Conservation (phyloP, 1,140 invertebrate species). For the Branchinecta lynchi region DNA sequence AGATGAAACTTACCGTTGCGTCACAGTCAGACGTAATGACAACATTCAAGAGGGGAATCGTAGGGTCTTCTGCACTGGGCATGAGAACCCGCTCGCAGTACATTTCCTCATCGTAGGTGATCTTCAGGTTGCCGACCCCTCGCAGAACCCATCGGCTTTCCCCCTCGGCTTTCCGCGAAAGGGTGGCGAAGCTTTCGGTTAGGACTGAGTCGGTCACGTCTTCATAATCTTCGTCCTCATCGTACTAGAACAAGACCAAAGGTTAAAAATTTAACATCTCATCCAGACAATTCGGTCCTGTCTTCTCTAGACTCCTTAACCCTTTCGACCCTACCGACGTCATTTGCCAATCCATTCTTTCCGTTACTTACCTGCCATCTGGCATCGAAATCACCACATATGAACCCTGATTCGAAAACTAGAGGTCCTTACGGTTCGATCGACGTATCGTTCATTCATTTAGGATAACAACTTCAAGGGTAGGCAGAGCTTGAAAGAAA, state of each 20-base stretch:
- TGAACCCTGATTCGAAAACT: too few relatives aligned
- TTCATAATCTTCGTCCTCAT: slow-evolving; percentile 35
- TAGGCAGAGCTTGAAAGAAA: too few relatives aligned
- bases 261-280: too few relatives aligned
- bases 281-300: too few relatives aligned
- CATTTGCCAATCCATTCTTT: too few relatives aligned
- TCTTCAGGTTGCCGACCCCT: slow-evolving; percentile 33
- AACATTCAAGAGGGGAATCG: slow-evolving; percentile 35
- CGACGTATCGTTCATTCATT: too few relatives aligned
- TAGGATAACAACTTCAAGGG: too few relatives aligned
- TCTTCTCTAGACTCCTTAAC: slow-evolving; percentile 28
- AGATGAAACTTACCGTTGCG: slow-evolving; percentile 28
- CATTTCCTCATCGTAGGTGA: slow-evolving; percentile 38
- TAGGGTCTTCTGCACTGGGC: slow-evolving; percentile 28
- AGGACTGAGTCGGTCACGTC: slow-evolving; percentile 29
- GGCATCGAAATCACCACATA: too few relatives aligned
- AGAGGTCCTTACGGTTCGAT: too few relatives aligned
- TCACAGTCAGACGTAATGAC: slow-evolving; percentile 35
- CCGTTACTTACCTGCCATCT: too few relatives aligned
- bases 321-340: too few relatives aligned
- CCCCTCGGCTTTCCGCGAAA: slow-evolving; percentile 23
- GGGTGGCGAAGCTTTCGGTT: slow-evolving; percentile 32
- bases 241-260: slow-evolving; percentile 23
- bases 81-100: slow-evolving; percentile 35
- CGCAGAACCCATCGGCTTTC: slow-evolving; percentile 26